Percentiles rank a stretch among this genome's conserved stretches.
Conservation (phyloP, 1,140 invertebrate species). For the Anadara kagoshimensis region DNA sequence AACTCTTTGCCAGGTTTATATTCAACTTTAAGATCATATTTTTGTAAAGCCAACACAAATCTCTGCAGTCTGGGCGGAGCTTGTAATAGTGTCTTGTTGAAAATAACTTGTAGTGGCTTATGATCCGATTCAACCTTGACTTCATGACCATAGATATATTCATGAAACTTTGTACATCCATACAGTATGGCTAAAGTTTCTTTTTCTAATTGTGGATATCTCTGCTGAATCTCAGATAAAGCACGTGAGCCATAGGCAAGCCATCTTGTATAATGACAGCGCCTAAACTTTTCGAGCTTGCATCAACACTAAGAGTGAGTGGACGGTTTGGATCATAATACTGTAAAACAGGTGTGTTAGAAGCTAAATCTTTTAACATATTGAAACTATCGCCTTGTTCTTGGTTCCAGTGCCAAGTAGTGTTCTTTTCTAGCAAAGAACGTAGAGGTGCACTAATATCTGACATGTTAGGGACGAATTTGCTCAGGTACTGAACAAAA, state of each 20-base stretch:
- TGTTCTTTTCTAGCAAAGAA: background rate
- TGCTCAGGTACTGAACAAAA: constrained; percentile 34
- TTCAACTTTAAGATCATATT: constrained; percentile 40
- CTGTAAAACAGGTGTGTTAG: constrained; percentile 23
- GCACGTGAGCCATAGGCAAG: constrained; percentile 48
- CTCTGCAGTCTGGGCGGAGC: constrained; percentile 48
- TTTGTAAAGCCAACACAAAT: constrained; percentile 49
- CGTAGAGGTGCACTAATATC: background rate
- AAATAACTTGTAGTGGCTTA: constrained; percentile 58
- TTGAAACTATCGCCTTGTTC: constrained; percentile 26
- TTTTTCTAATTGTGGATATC: constrained; percentile 74
- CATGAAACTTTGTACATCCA: constrained; percentile 75
- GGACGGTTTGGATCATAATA: constrained; percentile 33
- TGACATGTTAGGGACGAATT: constrained; percentile 7
- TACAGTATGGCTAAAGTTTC: constrained; percentile 76
- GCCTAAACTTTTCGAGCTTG: constrained; percentile 50
- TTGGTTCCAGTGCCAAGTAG: constrained; percentile 30
- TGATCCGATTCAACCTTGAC: constrained; percentile 63
- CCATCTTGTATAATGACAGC: constrained; percentile 43
- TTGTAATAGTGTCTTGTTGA: constrained; percentile 42
- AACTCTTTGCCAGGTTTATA: constrained; percentile 41
- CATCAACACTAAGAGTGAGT: constrained; percentile 36
- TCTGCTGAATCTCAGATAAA: constrained; percentile 33
- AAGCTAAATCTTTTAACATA: constrained; percentile 25
- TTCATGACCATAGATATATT: constrained; percentile 73